Evolutionary conservation across 2,888 invertebrate genomes (phyloP), one percentile per base, ranked within the genome.

Genomic region (Archips crataeganus): DNA sequence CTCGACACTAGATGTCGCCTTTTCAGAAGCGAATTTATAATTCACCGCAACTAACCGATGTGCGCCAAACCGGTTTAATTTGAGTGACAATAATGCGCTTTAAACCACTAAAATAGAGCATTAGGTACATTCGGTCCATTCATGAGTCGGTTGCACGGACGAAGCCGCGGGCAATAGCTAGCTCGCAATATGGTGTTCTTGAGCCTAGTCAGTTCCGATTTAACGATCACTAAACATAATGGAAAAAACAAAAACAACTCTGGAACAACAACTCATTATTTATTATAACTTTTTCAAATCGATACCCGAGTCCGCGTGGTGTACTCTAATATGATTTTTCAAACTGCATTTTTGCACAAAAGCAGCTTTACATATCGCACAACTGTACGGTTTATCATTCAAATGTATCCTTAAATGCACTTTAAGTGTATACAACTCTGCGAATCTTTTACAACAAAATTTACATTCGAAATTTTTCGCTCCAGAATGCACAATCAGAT

Each of bases 381-480:
- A 88, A 0, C 75, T 76, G 67, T 80, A 82, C 8, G 85, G 75
- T 57, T 78, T 84, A 8, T 85, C 87, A 51, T 85, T 84, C 49
- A 77, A 77, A 74, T 87, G 87, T n/a, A 85, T 85, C 36, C 82
- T 79, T 72, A 82, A 75, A 76, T 87, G 88, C 62, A 84, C 81
- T 2, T 75, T 80, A 49, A 86, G 75, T 4, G 84, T 82, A 70
- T 84, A 82, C 11, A 77, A 73, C 23, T 83, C 82, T 0, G 80
- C 79, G 67, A 83, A 88, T 11, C 77, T 80, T 69, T 92, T 93
- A 32, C 84, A 80, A 75, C 94, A 94, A 0, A 89, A 77, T 36
- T 86, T 82, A 75, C 94, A 94, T 73, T 87, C 84, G 62, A 85
- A 93, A 11, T 89, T 88, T 77, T 89, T 91, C 3, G 83, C 84